Evolutionary conservation across 2,888 invertebrate genomes (phyloP).

Genomic region (Drosophila fungiperda): DNA sequence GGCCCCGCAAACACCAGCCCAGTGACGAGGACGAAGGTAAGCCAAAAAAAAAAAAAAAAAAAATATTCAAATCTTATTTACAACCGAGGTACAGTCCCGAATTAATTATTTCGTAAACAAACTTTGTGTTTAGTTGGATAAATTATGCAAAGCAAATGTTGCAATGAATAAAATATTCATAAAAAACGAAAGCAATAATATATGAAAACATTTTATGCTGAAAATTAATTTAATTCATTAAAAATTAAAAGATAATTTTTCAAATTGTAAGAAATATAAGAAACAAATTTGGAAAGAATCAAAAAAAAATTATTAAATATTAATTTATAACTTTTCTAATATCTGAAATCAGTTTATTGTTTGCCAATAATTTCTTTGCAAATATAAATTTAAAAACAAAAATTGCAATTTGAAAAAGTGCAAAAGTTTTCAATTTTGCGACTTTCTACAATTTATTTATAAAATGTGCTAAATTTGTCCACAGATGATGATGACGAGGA

Average conservation of each 20-base stretch:
- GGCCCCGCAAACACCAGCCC: slow-evolving; percentile 71
- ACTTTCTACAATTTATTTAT: background rate
- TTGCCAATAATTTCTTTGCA: no score
- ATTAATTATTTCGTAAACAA: no score
- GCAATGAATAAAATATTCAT: no score
- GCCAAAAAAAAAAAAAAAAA: background rate
- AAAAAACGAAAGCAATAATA: no score
- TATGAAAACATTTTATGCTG: no score
- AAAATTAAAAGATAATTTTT: background rate
- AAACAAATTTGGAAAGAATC: background rate
- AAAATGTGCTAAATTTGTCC: background rate
- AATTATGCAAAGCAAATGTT: no score
- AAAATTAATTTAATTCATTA: no score
- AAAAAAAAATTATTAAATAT: background rate
- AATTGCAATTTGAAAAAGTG: background rate
- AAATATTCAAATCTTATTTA: background rate
- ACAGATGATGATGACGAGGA: slow-evolving; percentile 65
- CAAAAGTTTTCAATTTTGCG: background rate
- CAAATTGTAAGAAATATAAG: background rate
- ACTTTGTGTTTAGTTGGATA: background rate
- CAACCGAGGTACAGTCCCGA: background rate
- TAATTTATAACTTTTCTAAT: background rate
- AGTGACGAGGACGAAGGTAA: slow-evolving; percentile 72
- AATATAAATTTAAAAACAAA: background rate
- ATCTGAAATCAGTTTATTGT: background rate